A percentile compares a stretch with the other conserved stretches of the same genome.
phyloP scores from a whole-genome alignment of 1,140 invertebrate genomes.

The Pseudomyrmex cubaensis region DNA sequence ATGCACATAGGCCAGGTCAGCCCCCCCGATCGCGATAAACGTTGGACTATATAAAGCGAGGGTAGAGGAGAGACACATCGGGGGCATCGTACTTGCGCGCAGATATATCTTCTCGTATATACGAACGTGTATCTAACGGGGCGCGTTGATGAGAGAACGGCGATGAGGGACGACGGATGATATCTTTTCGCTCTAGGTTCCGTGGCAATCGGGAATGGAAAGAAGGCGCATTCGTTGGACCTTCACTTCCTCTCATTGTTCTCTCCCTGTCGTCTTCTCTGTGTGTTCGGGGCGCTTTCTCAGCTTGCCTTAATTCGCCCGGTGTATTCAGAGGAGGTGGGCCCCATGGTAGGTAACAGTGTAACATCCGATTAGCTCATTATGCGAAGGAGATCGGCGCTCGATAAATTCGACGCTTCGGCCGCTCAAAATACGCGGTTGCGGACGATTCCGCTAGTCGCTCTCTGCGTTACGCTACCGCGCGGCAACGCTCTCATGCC shows the following conservation, averaged over 20 bases:
- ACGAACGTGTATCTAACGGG: slow-evolving; percentile 63
- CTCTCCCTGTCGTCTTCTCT: slow-evolving; percentile 26
- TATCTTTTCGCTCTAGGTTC: slow-evolving; percentile 67
- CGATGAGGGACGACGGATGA: slow-evolving; percentile 57
- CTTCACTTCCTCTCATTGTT: slow-evolving; percentile 82
- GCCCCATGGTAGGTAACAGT: slow-evolving; percentile 54
- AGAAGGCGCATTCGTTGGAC: slow-evolving; percentile 78
- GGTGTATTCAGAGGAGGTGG: slow-evolving; percentile 34
- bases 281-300: slow-evolving; percentile 57
- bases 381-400: slow-evolving; percentile 75
- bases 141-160: slow-evolving; percentile 44
- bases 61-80: not conserved
- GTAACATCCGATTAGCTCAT: slow-evolving; percentile 78
- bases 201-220: slow-evolving; percentile 76
- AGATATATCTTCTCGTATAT: slow-evolving; percentile 53
- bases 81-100: slow-evolving; percentile 49
- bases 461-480: slow-evolving; percentile 46
- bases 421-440: slow-evolving; percentile 56
- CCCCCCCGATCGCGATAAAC: slow-evolving; percentile 67
- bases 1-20: slow-evolving; percentile 63
- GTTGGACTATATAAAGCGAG: not conserved
- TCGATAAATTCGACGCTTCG: slow-evolving; percentile 76
- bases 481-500: slow-evolving; percentile 11
- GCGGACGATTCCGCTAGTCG: slow-evolving; percentile 46
- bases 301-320: slow-evolving; percentile 66